Evolutionary conservation across 2,113 vertebrate species (phyloP).

Genomic region (Lutjanus erythropterus): DNA sequence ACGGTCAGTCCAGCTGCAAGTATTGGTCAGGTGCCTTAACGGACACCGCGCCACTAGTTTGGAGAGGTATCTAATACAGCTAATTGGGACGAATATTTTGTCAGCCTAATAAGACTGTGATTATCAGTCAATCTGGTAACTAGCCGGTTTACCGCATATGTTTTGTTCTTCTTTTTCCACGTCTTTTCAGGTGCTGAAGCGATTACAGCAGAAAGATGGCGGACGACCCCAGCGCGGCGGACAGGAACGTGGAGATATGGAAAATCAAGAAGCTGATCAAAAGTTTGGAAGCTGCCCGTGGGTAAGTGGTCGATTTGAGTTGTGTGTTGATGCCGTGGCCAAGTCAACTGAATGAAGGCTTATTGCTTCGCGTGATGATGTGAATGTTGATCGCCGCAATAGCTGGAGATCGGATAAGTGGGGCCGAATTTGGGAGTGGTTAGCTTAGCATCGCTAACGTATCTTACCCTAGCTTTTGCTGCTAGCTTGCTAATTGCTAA

Average conservation of each 20-base stretch:
- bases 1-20: constrained; percentile 60
- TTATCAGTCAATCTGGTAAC: neutral
- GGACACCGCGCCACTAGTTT: constrained; percentile 57
- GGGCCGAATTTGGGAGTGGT: constrained; percentile 83
- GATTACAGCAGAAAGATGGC: constrained; percentile 93
- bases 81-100: neutral
- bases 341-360: fast-evolving
- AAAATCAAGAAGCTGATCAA: constrained; percentile 99
- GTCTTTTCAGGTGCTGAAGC: constrained; percentile 83
- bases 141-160: neutral
- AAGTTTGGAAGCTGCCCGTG: constrained; percentile 96
- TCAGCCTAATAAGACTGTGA: neutral
- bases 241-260: constrained; percentile 99
- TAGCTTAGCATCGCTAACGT: constrained; percentile 76
- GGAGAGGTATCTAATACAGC: constrained; percentile 41
- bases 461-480: constrained; percentile 48
- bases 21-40: constrained; percentile 68
- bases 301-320: constrained; percentile 82
- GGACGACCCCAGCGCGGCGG: constrained; percentile 97
- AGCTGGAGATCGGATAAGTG: constrained; percentile 69
- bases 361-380: neutral
- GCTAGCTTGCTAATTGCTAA: constrained; percentile 59
- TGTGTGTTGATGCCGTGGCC: neutral
- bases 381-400: constrained; percentile 54
- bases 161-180: constrained; percentile 32